These are phyloP conservation scores for Dasysyrphus albostriatus DNA, from an alignment of 2,888 invertebrate genomes.

Conservation along the genomic window DNA sequence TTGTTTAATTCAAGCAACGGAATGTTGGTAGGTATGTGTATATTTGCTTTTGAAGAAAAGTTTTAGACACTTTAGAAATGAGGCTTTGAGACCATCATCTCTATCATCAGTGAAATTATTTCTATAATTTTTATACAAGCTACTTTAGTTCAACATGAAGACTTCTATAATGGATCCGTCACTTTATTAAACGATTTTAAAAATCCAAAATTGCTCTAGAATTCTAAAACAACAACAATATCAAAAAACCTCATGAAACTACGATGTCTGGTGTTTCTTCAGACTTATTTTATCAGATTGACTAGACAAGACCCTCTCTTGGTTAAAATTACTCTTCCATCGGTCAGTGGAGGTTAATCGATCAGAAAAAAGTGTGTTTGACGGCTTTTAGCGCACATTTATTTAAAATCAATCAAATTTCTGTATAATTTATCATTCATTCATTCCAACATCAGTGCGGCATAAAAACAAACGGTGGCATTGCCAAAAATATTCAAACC, in stretches of 20 bases:
- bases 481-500: slow-evolving; percentile 35
- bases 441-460: slow-evolving; percentile 31
- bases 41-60: slow-evolving; percentile 8
- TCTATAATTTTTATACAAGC: not conserved
- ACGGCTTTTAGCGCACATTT: not conserved
- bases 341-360: not conserved
- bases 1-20: slow-evolving; percentile 17
- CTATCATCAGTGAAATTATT: not conserved
- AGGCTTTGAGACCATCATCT: slow-evolving; percentile 12
- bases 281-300: not conserved
- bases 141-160: not conserved
- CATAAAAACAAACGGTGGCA: slow-evolving; percentile 45
- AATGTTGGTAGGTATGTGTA: not conserved
- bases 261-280: not conserved
- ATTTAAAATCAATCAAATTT: slow-evolving; percentile 60
- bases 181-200: too few relatives aligned
- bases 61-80: slow-evolving; percentile 6
- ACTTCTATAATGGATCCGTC: not conserved
- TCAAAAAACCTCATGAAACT: not conserved
- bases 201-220: too few relatives aligned
- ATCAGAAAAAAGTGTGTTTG: slow-evolving; percentile 10
- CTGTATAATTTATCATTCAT: slow-evolving; percentile 58
- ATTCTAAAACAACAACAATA: too few relatives aligned
- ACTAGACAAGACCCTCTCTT: not conserved
- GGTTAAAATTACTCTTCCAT: not conserved